Evolutionary conservation across 2,113 vertebrate genomes (phyloP).

Genomic region (Epinephelus moara): DNA sequence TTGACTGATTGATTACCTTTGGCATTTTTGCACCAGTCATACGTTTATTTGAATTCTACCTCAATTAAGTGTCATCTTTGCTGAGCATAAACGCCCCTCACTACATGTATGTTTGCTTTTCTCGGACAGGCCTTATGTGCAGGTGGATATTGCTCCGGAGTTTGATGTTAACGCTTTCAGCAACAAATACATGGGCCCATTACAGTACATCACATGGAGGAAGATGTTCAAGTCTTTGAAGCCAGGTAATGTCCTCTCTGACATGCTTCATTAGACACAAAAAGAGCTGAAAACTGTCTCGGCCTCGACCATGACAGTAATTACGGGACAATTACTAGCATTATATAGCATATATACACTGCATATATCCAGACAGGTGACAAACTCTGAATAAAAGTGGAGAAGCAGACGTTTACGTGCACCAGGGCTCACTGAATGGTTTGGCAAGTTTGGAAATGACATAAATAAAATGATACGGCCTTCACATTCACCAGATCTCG

Average conservation of each 20-base stretch:
- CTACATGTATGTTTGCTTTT: slow-evolving; percentile 1
- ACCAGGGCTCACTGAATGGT: too few species aligned
- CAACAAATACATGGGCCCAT: slow-evolving; percentile 82
- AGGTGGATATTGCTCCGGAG: slow-evolving; percentile 61
- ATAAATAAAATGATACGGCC: too few species aligned
- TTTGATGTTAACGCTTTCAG: slow-evolving; percentile 78
- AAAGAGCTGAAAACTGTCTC: slow-evolving; percentile 15
- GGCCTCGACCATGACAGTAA: slow-evolving; percentile 20
- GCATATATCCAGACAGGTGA: too few species aligned
- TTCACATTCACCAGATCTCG: too few species aligned
- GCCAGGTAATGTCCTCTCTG: slow-evolving; percentile 81
- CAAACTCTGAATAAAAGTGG: too few species aligned
- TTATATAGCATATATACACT: not conserved
- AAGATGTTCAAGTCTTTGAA: slow-evolving; percentile 85
- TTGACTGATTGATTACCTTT: slow-evolving; percentile 17
- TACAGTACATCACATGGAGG: slow-evolving; percentile 90
- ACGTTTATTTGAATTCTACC: slow-evolving; percentile 7
- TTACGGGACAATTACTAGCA: not conserved
- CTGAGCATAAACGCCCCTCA: slow-evolving; percentile 14
- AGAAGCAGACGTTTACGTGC: too few species aligned
- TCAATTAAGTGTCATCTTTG: slow-evolving; percentile 19
- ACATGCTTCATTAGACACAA: slow-evolving; percentile 32
- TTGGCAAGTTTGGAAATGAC: too few species aligned
- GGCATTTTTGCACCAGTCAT: slow-evolving; percentile 15
- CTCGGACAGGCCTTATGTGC: slow-evolving; percentile 57